Conservation (phyloP, 2,797 vertebrate genomes). For the Micromesistius poutassou region DNA sequence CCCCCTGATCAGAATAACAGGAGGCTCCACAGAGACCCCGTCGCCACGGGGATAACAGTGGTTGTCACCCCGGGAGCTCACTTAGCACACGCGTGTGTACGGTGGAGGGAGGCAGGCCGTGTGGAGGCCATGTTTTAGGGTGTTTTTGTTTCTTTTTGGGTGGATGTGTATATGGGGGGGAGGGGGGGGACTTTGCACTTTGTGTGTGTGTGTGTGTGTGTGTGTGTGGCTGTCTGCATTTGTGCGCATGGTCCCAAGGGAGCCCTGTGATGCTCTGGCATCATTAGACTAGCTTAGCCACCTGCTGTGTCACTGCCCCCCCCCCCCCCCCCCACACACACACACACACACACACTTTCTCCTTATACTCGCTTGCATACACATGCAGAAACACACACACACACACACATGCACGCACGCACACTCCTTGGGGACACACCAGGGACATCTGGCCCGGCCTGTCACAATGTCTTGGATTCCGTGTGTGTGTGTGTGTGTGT, state of each 20-base stretch:
- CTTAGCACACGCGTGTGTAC: constrained; percentile 30
- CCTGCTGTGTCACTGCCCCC: constrained; percentile 74
- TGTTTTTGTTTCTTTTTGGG: constrained; percentile 23
- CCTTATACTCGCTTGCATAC: constrained; percentile 6
- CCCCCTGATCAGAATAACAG: constrained; percentile 44
- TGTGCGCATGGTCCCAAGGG: constrained; percentile 51
- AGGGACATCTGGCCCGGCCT: constrained; percentile 69
- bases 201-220: constrained; percentile 32
- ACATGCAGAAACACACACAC: constrained; percentile 46
- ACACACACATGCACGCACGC: constrained; percentile 42
- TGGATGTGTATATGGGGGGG: constrained; percentile 12
- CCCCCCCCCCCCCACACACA: constrained; percentile 12
- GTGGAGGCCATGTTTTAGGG: background rate
- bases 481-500: constrained; percentile 5
- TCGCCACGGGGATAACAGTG: constrained; percentile 58
- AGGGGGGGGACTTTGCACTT: constrained; percentile 28
- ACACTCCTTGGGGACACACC: constrained; percentile 53
- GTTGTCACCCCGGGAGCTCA: constrained; percentile 42
- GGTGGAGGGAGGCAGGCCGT: constrained; percentile 32
- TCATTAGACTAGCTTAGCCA: constrained; percentile 79
- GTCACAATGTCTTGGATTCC: constrained; percentile 49
- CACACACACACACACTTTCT: constrained; percentile 19
- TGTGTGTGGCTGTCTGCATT: constrained; percentile 31
- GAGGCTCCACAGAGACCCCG: constrained; percentile 52
- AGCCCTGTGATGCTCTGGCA: constrained; percentile 41